These are phyloP conservation scores for Pristionchus japonicus DNA, from an alignment of 2,888 invertebrate genomes.

Conservation along the genomic window DNA sequence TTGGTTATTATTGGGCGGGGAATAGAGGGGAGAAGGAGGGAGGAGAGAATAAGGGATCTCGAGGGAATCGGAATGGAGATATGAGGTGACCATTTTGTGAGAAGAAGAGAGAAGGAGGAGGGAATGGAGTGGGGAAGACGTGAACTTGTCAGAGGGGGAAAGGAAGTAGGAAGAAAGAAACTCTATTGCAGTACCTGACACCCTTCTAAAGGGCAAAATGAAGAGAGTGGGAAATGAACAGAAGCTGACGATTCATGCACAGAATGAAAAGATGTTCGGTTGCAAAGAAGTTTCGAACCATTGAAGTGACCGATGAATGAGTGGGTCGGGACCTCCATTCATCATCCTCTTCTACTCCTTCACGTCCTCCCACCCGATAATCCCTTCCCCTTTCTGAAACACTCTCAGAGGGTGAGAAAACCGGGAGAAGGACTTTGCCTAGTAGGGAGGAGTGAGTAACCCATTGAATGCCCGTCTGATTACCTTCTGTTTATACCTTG, in stretches of 20 bases:
- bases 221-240: background rate
- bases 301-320: background rate
- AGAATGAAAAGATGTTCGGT: background rate
- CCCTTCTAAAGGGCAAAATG: background rate
- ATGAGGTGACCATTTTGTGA: slow-evolving; percentile 16
- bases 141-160: background rate
- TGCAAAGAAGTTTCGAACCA: too few relatives aligned
- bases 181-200: background rate
- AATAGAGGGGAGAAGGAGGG: background rate
- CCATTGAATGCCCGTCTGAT: too few relatives aligned
- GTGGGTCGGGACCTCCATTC: background rate
- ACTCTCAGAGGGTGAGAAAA: slow-evolving; percentile 26
- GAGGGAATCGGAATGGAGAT: background rate
- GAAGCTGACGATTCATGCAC: background rate
- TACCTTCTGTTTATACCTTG: too few relatives aligned
- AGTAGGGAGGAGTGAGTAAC: too few relatives aligned
- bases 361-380: background rate
- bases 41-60: background rate
- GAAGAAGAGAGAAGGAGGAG: background rate
- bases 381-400: slow-evolving; percentile 24
- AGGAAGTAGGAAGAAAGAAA: background rate
- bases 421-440: background rate
- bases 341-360: background rate
- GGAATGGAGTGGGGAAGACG: too few relatives aligned
- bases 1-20: slow-evolving; percentile 30